phyloP scores from a whole-genome alignment of 1,140 invertebrate genomes.

The Colletes latitarsis region DNA sequence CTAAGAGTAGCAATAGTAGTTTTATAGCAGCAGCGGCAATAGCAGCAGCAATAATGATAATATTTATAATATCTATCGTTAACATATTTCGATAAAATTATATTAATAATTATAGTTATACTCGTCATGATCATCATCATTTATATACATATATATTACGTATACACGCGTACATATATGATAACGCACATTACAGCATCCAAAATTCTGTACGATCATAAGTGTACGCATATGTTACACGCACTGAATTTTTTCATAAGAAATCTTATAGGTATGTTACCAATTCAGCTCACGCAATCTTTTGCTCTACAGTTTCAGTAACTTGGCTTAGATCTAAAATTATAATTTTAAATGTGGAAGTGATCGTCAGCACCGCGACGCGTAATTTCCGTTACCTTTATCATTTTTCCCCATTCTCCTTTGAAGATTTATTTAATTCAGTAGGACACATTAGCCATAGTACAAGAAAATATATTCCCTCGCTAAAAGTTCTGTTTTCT shows the following conservation, averaged over 20 bases:
- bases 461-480: constrained; percentile 2
- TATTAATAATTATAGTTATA: constrained; percentile 68
- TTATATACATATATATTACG: constrained; percentile 63
- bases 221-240: constrained; percentile 47
- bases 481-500: not conserved
- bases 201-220: constrained; percentile 8
- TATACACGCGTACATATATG: constrained; percentile 56
- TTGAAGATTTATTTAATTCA: not conserved
- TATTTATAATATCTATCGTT: constrained; percentile 66
- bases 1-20: constrained; percentile 53
- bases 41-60: constrained; percentile 57
- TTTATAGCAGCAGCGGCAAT: constrained; percentile 46
- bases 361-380: constrained; percentile 52
- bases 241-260: constrained; percentile 47
- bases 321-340: constrained; percentile 43
- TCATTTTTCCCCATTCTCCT: not conserved
- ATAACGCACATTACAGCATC: constrained; percentile 15
- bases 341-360: constrained; percentile 36
- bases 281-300: constrained; percentile 37
- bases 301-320: constrained; percentile 27
- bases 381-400: constrained; percentile 32
- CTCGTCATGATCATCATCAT: constrained; percentile 64
- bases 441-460: not conserved
- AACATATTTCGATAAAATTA: constrained; percentile 67
- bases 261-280: constrained; percentile 57